Evolutionary conservation across 2,113 vertebrate genomes (phyloP).

Genomic region (Cepphus grylle): DNA sequence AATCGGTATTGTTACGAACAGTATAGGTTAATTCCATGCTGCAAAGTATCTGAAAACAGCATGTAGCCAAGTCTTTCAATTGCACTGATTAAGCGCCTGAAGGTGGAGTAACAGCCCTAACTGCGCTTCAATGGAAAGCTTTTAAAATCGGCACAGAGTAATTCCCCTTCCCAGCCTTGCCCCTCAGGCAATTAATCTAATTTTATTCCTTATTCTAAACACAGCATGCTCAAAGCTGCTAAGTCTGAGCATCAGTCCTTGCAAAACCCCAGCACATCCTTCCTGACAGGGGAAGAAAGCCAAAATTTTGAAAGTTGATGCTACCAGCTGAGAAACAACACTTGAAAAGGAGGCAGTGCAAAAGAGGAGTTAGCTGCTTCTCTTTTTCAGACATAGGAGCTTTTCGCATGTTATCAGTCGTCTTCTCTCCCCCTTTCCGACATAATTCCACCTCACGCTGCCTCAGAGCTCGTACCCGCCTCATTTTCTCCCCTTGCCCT

Average conservation of each 20-base stretch:
- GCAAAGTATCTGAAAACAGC: neutral
- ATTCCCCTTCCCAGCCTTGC: neutral
- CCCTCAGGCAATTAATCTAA: neutral
- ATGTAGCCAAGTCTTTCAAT: rapidly evolving
- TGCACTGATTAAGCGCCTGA: neutral
- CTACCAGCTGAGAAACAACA: neutral
- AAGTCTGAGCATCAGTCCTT: neutral
- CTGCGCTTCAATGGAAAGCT: neutral
- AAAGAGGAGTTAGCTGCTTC: neutral
- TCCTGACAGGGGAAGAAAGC: neutral
- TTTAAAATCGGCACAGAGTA: neutral
- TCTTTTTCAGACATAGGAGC: neutral
- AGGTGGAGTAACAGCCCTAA: neutral
- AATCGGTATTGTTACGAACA: neutral
- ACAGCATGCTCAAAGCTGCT: neutral
- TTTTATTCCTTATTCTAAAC: neutral
- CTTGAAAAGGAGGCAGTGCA: neutral
- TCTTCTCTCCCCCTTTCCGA: rapidly evolving
- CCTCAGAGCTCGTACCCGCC: neutral
- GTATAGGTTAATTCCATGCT: neutral
- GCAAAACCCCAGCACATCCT: neutral
- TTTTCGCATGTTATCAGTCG: neutral
- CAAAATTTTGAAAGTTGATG: neutral
- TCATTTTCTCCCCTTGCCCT: neutral
- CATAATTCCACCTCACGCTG: rapidly evolving